Base-by-base conservation (phyloP, 2,888 invertebrate species). In the Erebia aethiops region DNA sequence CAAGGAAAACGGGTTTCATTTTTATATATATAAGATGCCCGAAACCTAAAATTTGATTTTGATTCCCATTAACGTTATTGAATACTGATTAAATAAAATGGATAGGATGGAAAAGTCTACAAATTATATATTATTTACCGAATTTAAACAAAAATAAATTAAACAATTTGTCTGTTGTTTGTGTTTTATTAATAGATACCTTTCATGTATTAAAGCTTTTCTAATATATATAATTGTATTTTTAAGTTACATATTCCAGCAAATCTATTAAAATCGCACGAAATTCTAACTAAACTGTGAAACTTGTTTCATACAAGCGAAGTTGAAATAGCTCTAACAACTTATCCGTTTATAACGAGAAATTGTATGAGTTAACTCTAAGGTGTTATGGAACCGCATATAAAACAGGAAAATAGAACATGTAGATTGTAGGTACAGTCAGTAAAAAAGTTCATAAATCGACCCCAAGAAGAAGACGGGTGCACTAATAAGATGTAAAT, bases 321-420 rank as follows among this genome's bases (percentile, higher is more conserved):
- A 61, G 43, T 61, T 61, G 18, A 46, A 61, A 61, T 61, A 61
- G 61, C 61, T 61, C 61, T 61, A 46, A 43, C 16, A 61, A 61
- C 61, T 61, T 61, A 61, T 61, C 43, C 61, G 61, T 43, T 61
- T 43, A 61, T 61, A 61, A 61, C 43, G 61, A 61, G 61, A 61
- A 61, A 61, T 61, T 61, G 61, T 61, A 61, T 46, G 61, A 46
- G 61, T 61, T 46, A 64, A 64, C 64, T 52, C 35, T 35, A 64
- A 60, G 61, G 61, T 61, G 61, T 43, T 61, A 51, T 26, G 11
- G n/a, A 52, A 35, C 51, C n/a, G n/a, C 35, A n/a, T 64, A 18
- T 11, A n/a, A 52, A 52, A 21, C 35, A 64, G 4, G 43, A 43
- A 35, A 16, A 43, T 60, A 9, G 43, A 1, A 41, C 16, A 16